Percentiles rank a stretch among this genome's conserved stretches.
Conservation (phyloP, 2,888 invertebrate species). For the Leucoptera coffeella region DNA sequence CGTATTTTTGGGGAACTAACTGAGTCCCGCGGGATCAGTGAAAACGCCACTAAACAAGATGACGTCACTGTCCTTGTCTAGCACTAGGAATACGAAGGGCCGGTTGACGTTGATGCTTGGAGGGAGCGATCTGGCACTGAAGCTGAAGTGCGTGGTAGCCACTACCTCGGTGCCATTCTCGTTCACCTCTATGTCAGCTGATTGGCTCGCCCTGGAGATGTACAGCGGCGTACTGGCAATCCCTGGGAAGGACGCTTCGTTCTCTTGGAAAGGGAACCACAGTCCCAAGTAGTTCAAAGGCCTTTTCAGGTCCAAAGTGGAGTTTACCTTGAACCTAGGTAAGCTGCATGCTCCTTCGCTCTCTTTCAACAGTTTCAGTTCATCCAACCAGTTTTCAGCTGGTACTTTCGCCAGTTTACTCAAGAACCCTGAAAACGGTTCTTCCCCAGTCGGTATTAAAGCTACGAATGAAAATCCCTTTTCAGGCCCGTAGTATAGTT, state of each 20-base stretch:
- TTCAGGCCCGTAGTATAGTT: conserved; percentile 65
- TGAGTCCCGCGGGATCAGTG: too few relatives aligned
- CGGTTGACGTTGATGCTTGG: not conserved
- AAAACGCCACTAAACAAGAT: conserved; percentile 59
- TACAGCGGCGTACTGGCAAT: not conserved
- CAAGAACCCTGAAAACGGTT: too few relatives aligned
- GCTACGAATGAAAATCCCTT: not conserved
- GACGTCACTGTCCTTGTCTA: conserved; percentile 50
- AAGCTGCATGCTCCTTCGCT: not conserved
- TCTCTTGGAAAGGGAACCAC: not conserved
- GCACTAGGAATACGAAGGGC: not conserved
- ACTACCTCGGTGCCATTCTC: not conserved
- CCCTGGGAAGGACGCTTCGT: not conserved
- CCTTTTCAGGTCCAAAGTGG: not conserved
- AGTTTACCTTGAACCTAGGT: not conserved
- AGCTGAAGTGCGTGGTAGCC: not conserved
- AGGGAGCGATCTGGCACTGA: not conserved
- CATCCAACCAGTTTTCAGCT: not conserved
- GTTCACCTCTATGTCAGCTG: not conserved
- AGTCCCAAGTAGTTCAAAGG: not conserved
- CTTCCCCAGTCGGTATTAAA: not conserved
- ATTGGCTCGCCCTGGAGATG: not conserved
- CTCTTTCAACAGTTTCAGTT: not conserved
- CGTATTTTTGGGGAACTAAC: too few relatives aligned
- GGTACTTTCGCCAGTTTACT: not conserved